A percentile compares a stretch with the other conserved stretches of the same genome.
Evolutionary conservation across 1,140 invertebrate genomes (phyloP).

Genomic region (Drosophila lacertosa): DNA sequence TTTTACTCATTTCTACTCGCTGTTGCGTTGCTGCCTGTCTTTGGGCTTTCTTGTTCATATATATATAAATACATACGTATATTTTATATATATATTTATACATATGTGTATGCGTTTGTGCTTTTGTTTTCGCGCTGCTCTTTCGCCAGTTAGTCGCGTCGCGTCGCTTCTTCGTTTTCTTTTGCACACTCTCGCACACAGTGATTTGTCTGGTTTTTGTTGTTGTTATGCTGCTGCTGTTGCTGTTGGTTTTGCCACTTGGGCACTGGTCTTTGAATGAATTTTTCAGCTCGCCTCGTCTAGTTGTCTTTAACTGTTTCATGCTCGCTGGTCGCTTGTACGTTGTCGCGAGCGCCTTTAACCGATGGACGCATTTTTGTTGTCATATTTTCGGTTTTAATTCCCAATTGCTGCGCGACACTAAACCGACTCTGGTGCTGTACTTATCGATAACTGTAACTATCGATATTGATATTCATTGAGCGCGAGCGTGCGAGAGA

Average conservation of each 20-base stretch:
- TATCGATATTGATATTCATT: conserved; percentile 38
- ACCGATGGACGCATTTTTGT: conserved; percentile 20
- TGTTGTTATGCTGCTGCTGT: conserved; percentile 28
- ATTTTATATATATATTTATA: not conserved
- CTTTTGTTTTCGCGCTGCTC: conserved; percentile 77
- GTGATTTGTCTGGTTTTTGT: conserved; percentile 49
- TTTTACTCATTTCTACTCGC: conserved; percentile 45
- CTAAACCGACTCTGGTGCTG: conserved; percentile 2
- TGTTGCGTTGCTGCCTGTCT: conserved; percentile 36
- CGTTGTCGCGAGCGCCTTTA: conserved; percentile 43
- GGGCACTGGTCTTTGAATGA: conserved; percentile 76
- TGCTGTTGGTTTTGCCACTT: conserved; percentile 44
- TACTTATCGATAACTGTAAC: conserved; percentile 22
- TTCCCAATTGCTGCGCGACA: conserved; percentile 15
- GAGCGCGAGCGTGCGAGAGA: not conserved
- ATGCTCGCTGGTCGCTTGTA: conserved; percentile 59
- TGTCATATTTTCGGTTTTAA: conserved; percentile 32
- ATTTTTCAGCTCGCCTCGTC: conserved; percentile 80
- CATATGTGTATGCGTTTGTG: conserved; percentile 28
- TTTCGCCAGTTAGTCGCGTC: conserved; percentile 54
- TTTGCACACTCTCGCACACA: conserved; percentile 58
- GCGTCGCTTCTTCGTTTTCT: conserved; percentile 74
- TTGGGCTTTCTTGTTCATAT: conserved; percentile 29
- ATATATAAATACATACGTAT: not conserved
- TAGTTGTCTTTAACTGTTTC: conserved; percentile 83